phyloP scores from a whole-genome alignment of 2,888 invertebrate genomes.

The Hymenopus coronatus region DNA sequence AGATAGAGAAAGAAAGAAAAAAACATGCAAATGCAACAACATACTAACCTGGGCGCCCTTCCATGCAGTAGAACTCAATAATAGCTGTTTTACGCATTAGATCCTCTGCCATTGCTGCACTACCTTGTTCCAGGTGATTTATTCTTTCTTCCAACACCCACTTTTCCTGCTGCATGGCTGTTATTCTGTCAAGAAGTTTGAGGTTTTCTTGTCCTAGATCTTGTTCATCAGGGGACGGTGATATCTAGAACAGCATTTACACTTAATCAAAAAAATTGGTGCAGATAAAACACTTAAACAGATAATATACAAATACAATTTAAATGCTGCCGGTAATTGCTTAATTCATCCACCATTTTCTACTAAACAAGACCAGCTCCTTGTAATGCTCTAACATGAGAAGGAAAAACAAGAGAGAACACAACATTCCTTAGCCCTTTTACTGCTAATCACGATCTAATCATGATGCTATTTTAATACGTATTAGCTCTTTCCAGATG shows the following conservation, averaged over 20 bases:
- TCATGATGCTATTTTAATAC: too few species aligned
- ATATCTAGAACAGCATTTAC: background rate
- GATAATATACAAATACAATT: too few species aligned
- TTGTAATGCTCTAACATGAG: too few species aligned
- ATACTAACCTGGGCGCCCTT: background rate
- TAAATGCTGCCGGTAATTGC: too few species aligned
- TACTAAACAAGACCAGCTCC: too few species aligned
- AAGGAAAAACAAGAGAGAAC: too few species aligned
- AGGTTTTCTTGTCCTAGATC: conserved; percentile 7
- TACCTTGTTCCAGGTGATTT: conserved; percentile 5
- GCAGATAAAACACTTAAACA: background rate
- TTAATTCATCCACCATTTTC: too few species aligned
- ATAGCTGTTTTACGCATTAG: conserved; percentile 7
- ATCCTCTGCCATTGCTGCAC: conserved; percentile 11
- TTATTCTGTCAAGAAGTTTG: background rate
- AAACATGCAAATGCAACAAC: too few species aligned
- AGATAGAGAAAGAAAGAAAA: too few species aligned
- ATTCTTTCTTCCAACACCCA: conserved; percentile 11
- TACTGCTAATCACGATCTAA: too few species aligned
- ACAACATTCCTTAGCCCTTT: too few species aligned
- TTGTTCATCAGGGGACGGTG: background rate
- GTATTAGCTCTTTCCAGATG: too few species aligned
- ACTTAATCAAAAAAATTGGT: background rate
- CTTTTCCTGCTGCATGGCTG: background rate
- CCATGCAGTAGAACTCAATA: conserved; percentile 4